Conservation (phyloP, 2,113 vertebrate genomes). For the Heloderma charlesbogerti region DNA sequence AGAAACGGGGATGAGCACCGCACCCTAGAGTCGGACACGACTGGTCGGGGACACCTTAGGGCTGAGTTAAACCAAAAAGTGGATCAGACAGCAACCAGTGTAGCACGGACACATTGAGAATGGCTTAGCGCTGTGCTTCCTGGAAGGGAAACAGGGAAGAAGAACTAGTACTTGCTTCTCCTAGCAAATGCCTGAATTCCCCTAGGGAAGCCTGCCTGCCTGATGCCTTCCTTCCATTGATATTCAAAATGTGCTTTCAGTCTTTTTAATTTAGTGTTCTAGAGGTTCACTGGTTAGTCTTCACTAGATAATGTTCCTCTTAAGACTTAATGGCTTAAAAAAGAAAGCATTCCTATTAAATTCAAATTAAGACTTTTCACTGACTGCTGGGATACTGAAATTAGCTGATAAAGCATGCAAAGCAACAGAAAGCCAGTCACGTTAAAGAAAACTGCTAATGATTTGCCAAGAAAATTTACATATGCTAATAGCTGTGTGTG, state of each 20-base stretch:
- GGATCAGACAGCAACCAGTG: background rate
- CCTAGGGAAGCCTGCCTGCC: background rate
- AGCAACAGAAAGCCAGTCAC: background rate
- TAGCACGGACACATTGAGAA: background rate
- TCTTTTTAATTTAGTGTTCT: background rate
- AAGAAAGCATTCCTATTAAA: constrained; percentile 9
- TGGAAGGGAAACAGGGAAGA: background rate
- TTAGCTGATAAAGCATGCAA: background rate
- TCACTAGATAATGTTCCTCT: background rate
- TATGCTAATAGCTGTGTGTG: constrained; percentile 23
- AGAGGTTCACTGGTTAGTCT: background rate
- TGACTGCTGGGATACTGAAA: constrained; percentile 4
- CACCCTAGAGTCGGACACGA: too few species aligned
- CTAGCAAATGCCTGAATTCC: background rate
- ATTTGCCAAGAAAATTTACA: constrained; percentile 40
- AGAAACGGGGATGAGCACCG: too few species aligned
- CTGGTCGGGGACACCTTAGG: too few species aligned
- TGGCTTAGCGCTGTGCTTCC: background rate
- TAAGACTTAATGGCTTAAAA: constrained; percentile 3
- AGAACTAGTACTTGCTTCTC: background rate
- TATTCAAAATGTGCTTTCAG: background rate
- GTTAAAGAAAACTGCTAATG: background rate
- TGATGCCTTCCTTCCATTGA: background rate
- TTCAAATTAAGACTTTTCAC: constrained; percentile 21
- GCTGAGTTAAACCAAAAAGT: background rate